phyloP scores from a whole-genome alignment of 2,797 vertebrate species.

The Botia almorhae region DNA sequence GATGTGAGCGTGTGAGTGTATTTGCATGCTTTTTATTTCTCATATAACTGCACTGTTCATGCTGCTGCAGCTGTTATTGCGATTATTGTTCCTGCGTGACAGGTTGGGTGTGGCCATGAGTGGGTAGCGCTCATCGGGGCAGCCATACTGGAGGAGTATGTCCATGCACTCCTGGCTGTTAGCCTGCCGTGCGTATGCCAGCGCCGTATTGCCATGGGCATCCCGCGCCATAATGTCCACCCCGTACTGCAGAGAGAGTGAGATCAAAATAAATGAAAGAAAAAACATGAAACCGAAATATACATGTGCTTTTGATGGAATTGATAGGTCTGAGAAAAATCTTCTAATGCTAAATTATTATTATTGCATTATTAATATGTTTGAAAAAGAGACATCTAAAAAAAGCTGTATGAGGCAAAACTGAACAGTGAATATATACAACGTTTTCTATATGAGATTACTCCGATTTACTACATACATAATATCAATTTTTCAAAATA shows the following conservation, averaged over 20 bases:
- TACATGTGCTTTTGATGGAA: too few relatives aligned
- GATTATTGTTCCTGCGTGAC: conserved; percentile 88
- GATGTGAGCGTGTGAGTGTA: not conserved
- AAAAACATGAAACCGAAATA: too few relatives aligned
- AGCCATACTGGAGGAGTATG: conserved; percentile 92
- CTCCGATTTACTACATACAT: too few relatives aligned
- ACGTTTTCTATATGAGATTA: too few relatives aligned
- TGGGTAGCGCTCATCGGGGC: conserved; percentile 90
- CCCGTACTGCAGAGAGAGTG: conserved; percentile 81
- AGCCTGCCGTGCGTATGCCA: conserved; percentile 93
- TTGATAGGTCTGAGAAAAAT: too few relatives aligned
- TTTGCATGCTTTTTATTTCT: conserved; percentile 38
- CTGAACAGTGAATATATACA: too few relatives aligned
- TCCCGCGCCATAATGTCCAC: conserved; percentile 94
- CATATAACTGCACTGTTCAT: conserved; percentile 73
- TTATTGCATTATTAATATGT: too few relatives aligned
- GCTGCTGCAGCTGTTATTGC: conserved; percentile 88
- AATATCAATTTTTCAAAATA: too few relatives aligned
- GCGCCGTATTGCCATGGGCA: conserved; percentile 90
- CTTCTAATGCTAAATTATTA: too few relatives aligned
- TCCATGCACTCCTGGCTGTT: conserved; percentile 93
- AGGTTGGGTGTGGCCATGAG: conserved; percentile 96
- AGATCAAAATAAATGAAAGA: not conserved
- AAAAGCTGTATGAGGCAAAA: too few relatives aligned
- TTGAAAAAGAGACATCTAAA: too few relatives aligned